phyloP scores from a whole-genome alignment of 2,888 invertebrate genomes.

The Apantesis nais region DNA sequence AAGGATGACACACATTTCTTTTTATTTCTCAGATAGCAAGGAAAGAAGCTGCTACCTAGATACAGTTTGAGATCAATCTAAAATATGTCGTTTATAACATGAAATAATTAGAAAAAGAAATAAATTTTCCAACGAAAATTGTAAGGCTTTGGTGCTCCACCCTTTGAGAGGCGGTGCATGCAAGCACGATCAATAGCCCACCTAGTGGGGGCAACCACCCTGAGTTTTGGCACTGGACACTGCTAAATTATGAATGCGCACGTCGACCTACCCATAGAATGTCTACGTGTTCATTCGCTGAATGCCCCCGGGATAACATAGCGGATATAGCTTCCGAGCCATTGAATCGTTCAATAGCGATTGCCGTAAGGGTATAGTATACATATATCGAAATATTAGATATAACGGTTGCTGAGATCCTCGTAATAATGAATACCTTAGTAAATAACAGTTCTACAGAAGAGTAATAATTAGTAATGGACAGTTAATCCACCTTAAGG shows the following conservation, averaged over 20 bases:
- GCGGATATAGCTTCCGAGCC: slow-evolving; percentile 9
- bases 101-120: slow-evolving; percentile 4
- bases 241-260: slow-evolving; percentile 36
- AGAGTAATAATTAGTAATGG: not conserved
- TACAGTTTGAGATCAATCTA: not conserved
- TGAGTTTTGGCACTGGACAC: slow-evolving; percentile 42
- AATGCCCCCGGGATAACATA: slow-evolving; percentile 20
- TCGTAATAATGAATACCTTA: not conserved
- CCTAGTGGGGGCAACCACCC: slow-evolving; percentile 37
- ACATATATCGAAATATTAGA: slow-evolving; percentile 1
- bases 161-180: slow-evolving; percentile 37
- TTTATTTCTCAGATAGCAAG: not conserved
- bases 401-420: not conserved
- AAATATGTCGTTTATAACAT: not conserved
- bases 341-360: slow-evolving; percentile 12
- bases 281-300: slow-evolving; percentile 24
- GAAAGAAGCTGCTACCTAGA: not conserved
- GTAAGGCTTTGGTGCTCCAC: slow-evolving; percentile 24
- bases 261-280: slow-evolving; percentile 17
- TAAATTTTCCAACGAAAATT: slow-evolving; percentile 13
- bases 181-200: slow-evolving; percentile 47
- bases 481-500: slow-evolving; percentile 33
- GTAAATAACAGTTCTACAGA: not conserved
- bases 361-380: not conserved
- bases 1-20: not conserved